Conservation (phyloP, 2,797 vertebrate genomes). For the Coregonus suidteri region DNA sequence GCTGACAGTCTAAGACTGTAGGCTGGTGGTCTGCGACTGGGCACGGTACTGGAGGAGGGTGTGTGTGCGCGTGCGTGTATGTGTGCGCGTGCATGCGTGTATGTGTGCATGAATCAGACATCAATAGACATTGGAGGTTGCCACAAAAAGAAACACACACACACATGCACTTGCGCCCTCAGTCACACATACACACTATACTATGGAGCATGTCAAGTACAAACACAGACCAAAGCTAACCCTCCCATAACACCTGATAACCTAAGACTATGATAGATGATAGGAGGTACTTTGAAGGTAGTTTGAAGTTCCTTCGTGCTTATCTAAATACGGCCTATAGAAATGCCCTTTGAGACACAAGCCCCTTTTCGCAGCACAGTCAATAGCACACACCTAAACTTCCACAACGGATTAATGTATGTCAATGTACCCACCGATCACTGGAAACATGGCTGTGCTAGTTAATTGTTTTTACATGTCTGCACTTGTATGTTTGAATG, state of each 20-base stretch:
- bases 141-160: neutral
- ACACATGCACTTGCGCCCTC: neutral
- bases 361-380: conserved; percentile 56
- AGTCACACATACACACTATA: conserved; percentile 29
- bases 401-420: conserved; percentile 60
- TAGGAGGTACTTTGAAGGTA: conserved; percentile 61
- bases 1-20: conserved; percentile 59
- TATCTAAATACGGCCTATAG: conserved; percentile 62
- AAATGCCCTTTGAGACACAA: conserved; percentile 63
- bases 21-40: neutral
- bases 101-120: conserved; percentile 3
- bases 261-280: conserved; percentile 64
- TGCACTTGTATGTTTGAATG: neutral
- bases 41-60: conserved; percentile 6
- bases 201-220: conserved; percentile 6
- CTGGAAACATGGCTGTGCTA: too few relatives aligned
- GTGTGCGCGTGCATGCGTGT: conserved; percentile 12
- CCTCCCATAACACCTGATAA: conserved; percentile 51
- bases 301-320: conserved; percentile 63
- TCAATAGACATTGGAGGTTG: neutral
- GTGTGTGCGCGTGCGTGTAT: conserved; percentile 14
- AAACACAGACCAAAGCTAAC: conserved; percentile 46
- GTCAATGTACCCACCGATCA: conserved; percentile 39
- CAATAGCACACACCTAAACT: conserved; percentile 65
- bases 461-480: neutral